A percentile compares a stretch with the other conserved stretches of the same genome.
These are phyloP conservation scores for Ariopsis seemanni DNA, from an alignment of 2,113 vertebrate species.

Conservation along the genomic window DNA sequence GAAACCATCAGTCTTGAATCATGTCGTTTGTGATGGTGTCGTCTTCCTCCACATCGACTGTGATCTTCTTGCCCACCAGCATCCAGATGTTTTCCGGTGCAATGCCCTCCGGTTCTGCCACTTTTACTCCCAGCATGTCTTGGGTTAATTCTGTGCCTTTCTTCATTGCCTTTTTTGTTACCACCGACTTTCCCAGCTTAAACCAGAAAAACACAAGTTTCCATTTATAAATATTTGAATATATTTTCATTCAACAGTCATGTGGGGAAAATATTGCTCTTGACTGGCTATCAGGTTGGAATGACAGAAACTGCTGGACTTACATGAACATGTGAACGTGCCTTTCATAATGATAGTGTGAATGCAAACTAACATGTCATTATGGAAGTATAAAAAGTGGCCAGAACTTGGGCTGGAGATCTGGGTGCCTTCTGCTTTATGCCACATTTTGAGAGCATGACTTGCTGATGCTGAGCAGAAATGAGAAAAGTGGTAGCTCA, in stretches of 20 bases:
- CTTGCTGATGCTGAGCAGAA: too few species aligned
- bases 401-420: too few species aligned
- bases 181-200: slow-evolving; percentile 93
- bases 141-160: slow-evolving; percentile 81
- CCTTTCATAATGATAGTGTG: too few species aligned
- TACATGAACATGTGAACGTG: background rate
- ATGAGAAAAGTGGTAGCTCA: too few species aligned
- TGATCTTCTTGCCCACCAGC: slow-evolving; percentile 84
- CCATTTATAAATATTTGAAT: background rate
- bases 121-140: slow-evolving; percentile 92
- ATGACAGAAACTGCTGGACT: background rate
- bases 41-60: slow-evolving; percentile 78
- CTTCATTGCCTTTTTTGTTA: slow-evolving; percentile 84
- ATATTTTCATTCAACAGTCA: background rate
- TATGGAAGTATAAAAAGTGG: too few species aligned
- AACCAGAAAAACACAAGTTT: slow-evolving; percentile 64
- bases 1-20: background rate
- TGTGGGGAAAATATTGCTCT: background rate
- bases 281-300: background rate
- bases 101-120: slow-evolving; percentile 89
- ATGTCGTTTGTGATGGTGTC: slow-evolving; percentile 51
- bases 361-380: too few species aligned
- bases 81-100: slow-evolving; percentile 86
- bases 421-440: too few species aligned
- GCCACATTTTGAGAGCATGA: too few species aligned